Evolutionary conservation across 2,113 vertebrate genomes (phyloP).

Genomic region (Pelusios castaneus): DNA sequence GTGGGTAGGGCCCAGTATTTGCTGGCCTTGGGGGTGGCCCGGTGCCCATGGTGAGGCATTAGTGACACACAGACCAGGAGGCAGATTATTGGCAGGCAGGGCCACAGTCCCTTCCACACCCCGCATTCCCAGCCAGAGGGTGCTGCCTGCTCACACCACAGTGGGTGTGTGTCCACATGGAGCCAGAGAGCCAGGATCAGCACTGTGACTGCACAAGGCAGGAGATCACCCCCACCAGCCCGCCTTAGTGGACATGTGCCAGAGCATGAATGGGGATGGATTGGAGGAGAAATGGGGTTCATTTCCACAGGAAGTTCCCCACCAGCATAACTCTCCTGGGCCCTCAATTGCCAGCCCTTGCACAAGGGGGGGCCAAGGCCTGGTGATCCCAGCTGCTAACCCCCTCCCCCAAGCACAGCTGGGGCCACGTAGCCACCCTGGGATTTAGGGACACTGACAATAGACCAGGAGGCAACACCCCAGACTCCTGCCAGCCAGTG

Average conservation of each 20-base stretch:
- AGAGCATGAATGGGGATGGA: too few relatives aligned
- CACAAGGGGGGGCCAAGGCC: background rate
- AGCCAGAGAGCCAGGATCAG: background rate
- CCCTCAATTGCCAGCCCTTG: background rate
- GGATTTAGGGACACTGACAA: background rate
- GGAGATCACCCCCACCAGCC: background rate
- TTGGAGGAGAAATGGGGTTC: background rate
- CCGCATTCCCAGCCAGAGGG: fast-evolving
- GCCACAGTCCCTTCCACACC: background rate
- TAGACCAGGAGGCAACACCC: background rate
- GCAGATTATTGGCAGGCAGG: background rate
- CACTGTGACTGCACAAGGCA: too few relatives aligned
- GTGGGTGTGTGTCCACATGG: too few relatives aligned
- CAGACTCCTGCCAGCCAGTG: background rate
- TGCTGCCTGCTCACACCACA: fast-evolving
- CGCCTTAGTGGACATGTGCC: background rate
- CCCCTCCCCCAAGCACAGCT: background rate
- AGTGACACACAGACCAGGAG: background rate
- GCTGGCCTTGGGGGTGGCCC: background rate
- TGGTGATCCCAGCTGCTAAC: background rate
- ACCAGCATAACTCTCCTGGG: background rate
- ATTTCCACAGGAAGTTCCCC: background rate
- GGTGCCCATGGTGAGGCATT: too few relatives aligned
- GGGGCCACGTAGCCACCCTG: background rate
- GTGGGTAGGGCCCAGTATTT: background rate